These are phyloP conservation scores for Ectobius pallidus DNA, from an alignment of 2,888 invertebrate species.

Conservation along the genomic window DNA sequence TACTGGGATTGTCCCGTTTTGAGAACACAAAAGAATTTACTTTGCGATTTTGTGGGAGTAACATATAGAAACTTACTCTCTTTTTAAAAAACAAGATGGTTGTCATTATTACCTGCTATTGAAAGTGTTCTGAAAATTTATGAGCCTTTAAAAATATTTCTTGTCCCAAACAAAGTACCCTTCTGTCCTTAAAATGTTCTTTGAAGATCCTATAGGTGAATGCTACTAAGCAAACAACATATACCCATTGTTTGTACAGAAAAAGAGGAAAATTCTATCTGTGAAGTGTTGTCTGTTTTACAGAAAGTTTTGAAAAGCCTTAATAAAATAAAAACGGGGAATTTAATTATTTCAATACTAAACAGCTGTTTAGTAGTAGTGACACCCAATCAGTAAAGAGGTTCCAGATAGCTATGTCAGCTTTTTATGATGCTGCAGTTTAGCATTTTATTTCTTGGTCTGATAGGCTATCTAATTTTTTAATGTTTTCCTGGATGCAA, in stretches of 20 bases:
- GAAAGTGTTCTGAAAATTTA: too few relatives aligned
- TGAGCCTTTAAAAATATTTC: too few relatives aligned
- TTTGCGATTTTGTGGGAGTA: too few relatives aligned
- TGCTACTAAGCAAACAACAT: neutral
- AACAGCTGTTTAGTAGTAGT: too few relatives aligned
- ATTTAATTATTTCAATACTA: neutral
- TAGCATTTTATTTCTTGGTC: neutral
- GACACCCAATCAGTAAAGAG: neutral
- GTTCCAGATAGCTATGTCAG: conserved; percentile 6
- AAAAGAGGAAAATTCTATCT: neutral
- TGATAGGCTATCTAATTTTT: neutral
- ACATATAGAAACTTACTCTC: too few relatives aligned
- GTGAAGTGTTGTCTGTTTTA: neutral
- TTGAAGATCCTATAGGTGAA: too few relatives aligned
- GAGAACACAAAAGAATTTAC: neutral
- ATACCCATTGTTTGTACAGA: neutral
- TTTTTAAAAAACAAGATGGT: neutral
- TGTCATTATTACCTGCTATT: too few relatives aligned
- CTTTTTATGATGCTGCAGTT: neutral
- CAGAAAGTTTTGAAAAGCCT: neutral
- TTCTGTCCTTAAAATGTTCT: too few relatives aligned
- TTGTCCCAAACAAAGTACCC: too few relatives aligned
- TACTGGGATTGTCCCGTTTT: neutral
- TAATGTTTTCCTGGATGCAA: neutral
- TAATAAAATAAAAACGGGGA: neutral